Conservation (phyloP, 2,113 vertebrate species). For the Crypturellus undulatus region DNA sequence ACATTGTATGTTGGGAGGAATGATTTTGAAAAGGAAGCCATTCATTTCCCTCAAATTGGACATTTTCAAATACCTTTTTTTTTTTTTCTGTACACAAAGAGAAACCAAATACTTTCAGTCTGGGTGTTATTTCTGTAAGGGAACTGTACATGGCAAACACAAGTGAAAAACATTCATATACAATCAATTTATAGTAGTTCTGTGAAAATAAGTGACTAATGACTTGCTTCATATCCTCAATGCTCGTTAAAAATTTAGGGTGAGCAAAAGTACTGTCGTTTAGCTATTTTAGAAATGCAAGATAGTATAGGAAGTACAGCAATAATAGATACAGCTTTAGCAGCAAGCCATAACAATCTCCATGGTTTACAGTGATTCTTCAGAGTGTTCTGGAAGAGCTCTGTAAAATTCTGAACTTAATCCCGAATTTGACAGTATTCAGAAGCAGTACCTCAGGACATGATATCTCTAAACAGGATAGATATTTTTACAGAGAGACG, state of each 20-base stretch:
- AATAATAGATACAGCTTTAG: not conserved
- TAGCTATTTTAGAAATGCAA: not conserved
- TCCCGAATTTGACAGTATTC: not conserved
- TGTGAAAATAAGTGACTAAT: not conserved
- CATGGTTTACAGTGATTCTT: not conserved
- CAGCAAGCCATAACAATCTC: not conserved
- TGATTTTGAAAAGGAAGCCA: not conserved
- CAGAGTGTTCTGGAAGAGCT: not conserved
- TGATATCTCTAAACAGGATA: not conserved
- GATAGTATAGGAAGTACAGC: not conserved
- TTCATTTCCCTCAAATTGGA: not conserved
- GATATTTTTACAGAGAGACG: too few species aligned
- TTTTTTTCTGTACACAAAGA: not conserved
- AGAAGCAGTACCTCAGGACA: not conserved
- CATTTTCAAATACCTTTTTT: not conserved
- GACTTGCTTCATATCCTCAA: not conserved
- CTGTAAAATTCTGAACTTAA: not conserved
- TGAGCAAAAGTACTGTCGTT: not conserved
- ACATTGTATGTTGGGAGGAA: not conserved
- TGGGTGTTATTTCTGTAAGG: not conserved
- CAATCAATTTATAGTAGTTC: not conserved
- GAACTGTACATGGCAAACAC: not conserved
- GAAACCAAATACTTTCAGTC: not conserved
- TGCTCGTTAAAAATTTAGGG: not conserved
- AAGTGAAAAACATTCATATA: not conserved